phyloP scores from a whole-genome alignment of 1,140 invertebrate species.

The Parasteatoda tepidariorum region DNA sequence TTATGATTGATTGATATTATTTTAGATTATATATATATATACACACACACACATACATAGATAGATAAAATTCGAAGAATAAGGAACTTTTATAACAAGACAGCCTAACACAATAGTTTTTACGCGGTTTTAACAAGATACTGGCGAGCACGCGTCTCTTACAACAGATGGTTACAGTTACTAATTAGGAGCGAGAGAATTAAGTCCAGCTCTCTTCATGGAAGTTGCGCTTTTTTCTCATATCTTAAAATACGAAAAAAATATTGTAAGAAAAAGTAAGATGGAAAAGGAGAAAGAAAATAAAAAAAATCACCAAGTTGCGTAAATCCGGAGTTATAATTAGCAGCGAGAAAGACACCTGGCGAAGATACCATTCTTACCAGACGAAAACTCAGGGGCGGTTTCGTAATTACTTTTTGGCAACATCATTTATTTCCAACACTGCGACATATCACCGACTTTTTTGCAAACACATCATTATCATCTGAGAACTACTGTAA shows the following conservation, averaged over 20 bases:
- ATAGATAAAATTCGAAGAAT: no score
- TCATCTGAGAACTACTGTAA: background rate
- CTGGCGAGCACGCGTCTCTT: background rate
- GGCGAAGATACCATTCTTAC: constrained; percentile 34
- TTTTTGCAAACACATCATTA: constrained; percentile 46
- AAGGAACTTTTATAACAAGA: no score
- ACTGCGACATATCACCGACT: background rate
- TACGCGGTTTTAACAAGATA: background rate
- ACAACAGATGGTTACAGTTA: constrained; percentile 21
- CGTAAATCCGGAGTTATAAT: constrained; percentile 51
- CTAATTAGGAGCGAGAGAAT: constrained; percentile 29
- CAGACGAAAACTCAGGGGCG: constrained; percentile 27
- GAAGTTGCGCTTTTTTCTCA: background rate
- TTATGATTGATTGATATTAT: no score
- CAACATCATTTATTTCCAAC: constrained; percentile 19
- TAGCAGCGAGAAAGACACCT: constrained; percentile 48
- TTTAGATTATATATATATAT: no score
- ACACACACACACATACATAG: no score
- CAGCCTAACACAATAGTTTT: no score
- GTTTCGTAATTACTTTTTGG: constrained; percentile 47
- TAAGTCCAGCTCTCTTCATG: background rate
- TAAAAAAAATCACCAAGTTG: constrained; percentile 17
- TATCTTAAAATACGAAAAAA: background rate
- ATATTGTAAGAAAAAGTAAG: background rate
- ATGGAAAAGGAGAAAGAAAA: background rate